Percentiles rank a stretch among this genome's conserved stretches.
These are phyloP conservation scores for Pelvicachromis taeniatus DNA, from an alignment of 2,113 vertebrate genomes.

Conservation along the genomic window DNA sequence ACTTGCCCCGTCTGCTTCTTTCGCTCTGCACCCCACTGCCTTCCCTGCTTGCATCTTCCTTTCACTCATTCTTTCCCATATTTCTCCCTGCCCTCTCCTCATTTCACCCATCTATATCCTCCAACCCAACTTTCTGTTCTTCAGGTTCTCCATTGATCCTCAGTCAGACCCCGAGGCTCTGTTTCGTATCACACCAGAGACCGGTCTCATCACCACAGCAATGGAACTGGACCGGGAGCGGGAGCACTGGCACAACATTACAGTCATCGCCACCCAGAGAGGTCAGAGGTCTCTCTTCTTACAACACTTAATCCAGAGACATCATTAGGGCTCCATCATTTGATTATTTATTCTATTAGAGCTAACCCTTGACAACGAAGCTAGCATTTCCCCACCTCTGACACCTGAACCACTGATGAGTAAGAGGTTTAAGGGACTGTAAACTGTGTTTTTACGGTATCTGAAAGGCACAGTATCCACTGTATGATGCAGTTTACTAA, in stretches of 20 bases:
- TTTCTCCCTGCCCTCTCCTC: not conserved
- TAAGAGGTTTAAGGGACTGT: constrained; percentile 35
- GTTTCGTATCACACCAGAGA: constrained; percentile 83
- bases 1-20: constrained; percentile 38
- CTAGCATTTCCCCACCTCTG: not conserved
- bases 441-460: not conserved
- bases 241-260: constrained; percentile 85
- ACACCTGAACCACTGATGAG: constrained; percentile 29
- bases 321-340: not conserved
- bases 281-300: constrained; percentile 69
- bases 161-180: constrained; percentile 82
- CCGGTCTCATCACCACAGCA: constrained; percentile 81
- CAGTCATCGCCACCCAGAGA: constrained; percentile 83
- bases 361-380: not conserved
- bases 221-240: constrained; percentile 83
- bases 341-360: not conserved
- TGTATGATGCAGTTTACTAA: constrained; percentile 28
- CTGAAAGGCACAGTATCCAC: constrained; percentile 28
- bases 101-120: not conserved
- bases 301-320: not conserved
- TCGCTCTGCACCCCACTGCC: not conserved
- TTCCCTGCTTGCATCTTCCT: not conserved
- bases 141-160: constrained; percentile 85
- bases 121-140: not conserved
- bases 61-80: not conserved